phyloP scores from a whole-genome alignment of 2,797 vertebrate genomes.

The Malurus splendens region DNA sequence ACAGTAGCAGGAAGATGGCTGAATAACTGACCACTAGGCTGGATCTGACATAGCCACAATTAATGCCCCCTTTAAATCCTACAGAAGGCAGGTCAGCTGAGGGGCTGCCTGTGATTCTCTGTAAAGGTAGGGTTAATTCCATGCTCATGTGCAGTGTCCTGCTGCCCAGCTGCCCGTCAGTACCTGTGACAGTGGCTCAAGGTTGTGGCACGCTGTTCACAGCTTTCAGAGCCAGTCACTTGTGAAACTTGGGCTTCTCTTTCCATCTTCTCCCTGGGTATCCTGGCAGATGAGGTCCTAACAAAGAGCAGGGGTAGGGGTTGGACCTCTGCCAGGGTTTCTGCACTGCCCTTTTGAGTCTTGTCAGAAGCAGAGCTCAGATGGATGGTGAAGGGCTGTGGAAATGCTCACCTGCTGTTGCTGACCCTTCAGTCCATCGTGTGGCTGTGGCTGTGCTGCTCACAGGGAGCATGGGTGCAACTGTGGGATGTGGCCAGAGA shows the following conservation, averaged over 20 bases:
- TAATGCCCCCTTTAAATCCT: neutral
- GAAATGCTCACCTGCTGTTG: neutral
- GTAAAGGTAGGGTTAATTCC: neutral
- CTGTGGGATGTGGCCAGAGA: neutral
- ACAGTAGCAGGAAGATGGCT: neutral
- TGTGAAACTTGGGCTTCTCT: neutral
- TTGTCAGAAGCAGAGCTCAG: neutral
- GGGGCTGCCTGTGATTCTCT: neutral
- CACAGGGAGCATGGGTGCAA: neutral
- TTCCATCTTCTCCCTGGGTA: neutral
- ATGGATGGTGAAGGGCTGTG: neutral
- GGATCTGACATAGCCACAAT: neutral
- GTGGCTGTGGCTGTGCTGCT: neutral
- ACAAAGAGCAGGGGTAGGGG: neutral
- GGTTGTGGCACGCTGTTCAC: neutral
- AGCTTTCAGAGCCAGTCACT: neutral
- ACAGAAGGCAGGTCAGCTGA: neutral
- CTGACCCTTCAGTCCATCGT: neutral
- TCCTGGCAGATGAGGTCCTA: neutral
- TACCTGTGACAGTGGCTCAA: rapidly evolving
- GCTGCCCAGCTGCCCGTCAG: neutral
- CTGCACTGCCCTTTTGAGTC: neutral
- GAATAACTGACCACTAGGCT: neutral
- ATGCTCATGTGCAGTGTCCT: neutral
- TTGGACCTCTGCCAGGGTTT: neutral